Base-by-base conservation (phyloP, 2,888 invertebrate species). In the Oscheius sp. region DNA sequence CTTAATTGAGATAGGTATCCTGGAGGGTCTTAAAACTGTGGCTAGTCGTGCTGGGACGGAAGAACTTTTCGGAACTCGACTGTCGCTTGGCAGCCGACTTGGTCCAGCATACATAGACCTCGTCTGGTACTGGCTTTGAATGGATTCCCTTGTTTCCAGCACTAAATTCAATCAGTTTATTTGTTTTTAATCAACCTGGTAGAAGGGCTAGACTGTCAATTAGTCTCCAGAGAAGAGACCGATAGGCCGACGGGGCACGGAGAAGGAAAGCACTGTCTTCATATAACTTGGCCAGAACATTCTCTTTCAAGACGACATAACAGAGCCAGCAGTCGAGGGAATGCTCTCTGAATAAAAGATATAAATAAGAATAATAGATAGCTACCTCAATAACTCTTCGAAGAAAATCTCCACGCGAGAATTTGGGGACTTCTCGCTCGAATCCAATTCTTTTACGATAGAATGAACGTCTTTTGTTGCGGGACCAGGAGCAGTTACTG, bases 311-410 rank as follows among this genome's bases (percentile, higher is more conserved):
- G 75, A 92, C 90, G 62, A 94, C 89, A 86, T 93, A 94, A 67
- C 92, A 92, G 75, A 93, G 90, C 94, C 94, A 94, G 33, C 93
- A 93, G 83, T 94, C 94, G 22, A 75, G 57, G 5, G 75, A 75
- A 51, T 75, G 71, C 45, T 75, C 75, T 64, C 75, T 72, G 72
- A 62, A 36, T 8, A 12, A 20, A 24, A n/a, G n/a, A n/a, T n/a
- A n/a, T n/a, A n/a, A n/a, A n/a, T n/a, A n/a, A n/a, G n/a, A n/a
- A n/a, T n/a, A n/a, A n/a, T n/a, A 22, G 30, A 2, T 59, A 63
- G 33, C 50, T 68, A 82, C 82, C 73, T 71, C 47, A 83, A 73
- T 56, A 83, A 68, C 50, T 80, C 80, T 61, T 78, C 77, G 56
- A 83, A 81, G 72, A 83, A 83, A 33, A 73, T 75, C 44, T 80